Evolutionary conservation across 1,140 invertebrate species (phyloP).

Genomic region (Aethina tumida): DNA sequence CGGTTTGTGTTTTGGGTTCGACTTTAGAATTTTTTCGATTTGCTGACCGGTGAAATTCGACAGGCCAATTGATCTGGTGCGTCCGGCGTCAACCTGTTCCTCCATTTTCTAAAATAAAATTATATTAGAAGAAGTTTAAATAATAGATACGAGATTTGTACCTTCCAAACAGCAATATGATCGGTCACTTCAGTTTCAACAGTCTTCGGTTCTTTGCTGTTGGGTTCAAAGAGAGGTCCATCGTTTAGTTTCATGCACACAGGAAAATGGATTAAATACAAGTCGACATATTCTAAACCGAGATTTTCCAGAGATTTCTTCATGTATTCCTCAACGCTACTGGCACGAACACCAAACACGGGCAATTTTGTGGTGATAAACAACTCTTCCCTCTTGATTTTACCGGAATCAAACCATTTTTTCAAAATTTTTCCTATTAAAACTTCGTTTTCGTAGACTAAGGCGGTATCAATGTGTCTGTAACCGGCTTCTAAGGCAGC

Average conservation of each 20-base stretch:
- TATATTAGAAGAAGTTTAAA: too few relatives aligned
- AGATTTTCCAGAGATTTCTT: conserved; percentile 58
- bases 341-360: neutral
- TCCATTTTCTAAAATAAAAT: conserved; percentile 58
- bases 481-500: conserved; percentile 55
- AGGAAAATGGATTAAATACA: conserved; percentile 74
- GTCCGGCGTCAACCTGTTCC: conserved; percentile 49
- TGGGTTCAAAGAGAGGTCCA: conserved; percentile 36
- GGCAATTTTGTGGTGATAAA: conserved; percentile 53
- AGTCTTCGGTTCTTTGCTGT: conserved; percentile 48
- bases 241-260: conserved; percentile 50
- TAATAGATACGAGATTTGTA: conserved; percentile 24
- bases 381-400: conserved; percentile 54
- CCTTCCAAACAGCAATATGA: conserved; percentile 63
- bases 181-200: conserved; percentile 64
- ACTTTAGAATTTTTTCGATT: conserved; percentile 50
- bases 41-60: conserved; percentile 67
- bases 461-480: conserved; percentile 58
- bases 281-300: conserved; percentile 66
- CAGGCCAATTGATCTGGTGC: conserved; percentile 58
- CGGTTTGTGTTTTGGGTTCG: conserved; percentile 52
- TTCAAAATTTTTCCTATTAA: conserved; percentile 65
- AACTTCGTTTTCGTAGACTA: conserved; percentile 69
- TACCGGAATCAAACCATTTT: conserved; percentile 58
- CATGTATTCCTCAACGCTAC: conserved; percentile 45